These are phyloP conservation scores for Mola mola DNA, from an alignment of 2,113 vertebrate genomes.

Conservation along the genomic window DNA sequence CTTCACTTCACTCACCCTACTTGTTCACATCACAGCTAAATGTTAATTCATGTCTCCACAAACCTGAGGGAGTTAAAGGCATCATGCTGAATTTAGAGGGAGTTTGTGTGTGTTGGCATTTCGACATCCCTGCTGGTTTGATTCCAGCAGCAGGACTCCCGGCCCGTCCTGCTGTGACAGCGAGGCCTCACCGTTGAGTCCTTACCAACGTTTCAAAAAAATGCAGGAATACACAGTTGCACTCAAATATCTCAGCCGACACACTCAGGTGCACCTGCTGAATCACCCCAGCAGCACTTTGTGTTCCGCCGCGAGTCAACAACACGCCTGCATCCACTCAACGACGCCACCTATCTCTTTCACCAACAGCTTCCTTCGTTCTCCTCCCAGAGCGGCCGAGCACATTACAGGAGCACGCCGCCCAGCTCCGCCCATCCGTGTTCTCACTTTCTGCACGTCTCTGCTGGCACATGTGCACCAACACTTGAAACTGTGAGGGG, in stretches of 20 bases:
- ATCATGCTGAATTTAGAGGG: conserved; percentile 9
- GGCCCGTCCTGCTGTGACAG: conserved; percentile 15
- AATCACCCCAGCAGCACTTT: too few relatives aligned
- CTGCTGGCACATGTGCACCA: conserved; percentile 3
- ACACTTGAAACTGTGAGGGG: too few relatives aligned
- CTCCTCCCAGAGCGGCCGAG: conserved; percentile 17
- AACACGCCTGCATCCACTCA: neutral
- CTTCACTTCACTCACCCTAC: conserved; percentile 28
- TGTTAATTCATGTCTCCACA: conserved; percentile 49
- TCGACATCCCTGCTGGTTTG: too few relatives aligned
- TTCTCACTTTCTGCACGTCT: conserved; percentile 2
- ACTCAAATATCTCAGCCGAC: conserved; percentile 10
- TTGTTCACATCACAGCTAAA: conserved; percentile 36
- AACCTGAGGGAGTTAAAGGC: too few relatives aligned
- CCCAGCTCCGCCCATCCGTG: neutral
- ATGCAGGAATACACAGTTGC: conserved; percentile 25
- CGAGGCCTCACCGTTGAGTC: neutral
- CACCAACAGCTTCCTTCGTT: conserved; percentile 24
- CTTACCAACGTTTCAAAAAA: too few relatives aligned
- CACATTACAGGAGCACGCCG: conserved; percentile 5
- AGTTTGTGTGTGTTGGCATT: too few relatives aligned
- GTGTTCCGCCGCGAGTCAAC: too few relatives aligned
- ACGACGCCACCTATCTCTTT: neutral
- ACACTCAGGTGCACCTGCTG: too few relatives aligned
- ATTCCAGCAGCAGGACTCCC: too few relatives aligned